phyloP scores from a whole-genome alignment of 2,113 vertebrate species.

The Amblyornis subalaris region DNA sequence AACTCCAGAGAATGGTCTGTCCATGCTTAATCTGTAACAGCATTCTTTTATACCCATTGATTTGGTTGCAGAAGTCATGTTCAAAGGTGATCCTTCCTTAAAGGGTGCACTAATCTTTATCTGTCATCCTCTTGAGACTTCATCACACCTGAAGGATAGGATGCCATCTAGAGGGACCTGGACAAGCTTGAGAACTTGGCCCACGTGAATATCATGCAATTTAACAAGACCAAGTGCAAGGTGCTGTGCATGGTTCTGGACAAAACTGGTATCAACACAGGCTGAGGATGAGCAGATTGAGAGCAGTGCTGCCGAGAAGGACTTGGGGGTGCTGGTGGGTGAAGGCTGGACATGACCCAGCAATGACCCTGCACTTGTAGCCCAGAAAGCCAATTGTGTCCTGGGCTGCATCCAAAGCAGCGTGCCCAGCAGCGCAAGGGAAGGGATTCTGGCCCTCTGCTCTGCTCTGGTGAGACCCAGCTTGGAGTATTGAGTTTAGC shows the following conservation, averaged over 20 bases:
- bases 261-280: rapidly evolving
- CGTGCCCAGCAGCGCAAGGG: background rate
- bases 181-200: background rate
- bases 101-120: background rate
- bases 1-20: background rate
- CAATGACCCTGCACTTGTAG: background rate
- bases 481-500: background rate
- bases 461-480: background rate
- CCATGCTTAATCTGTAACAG: background rate
- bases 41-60: background rate
- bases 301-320: background rate
- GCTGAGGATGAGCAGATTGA: background rate
- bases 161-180: background rate
- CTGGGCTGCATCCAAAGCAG: background rate
- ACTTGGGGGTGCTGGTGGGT: background rate
- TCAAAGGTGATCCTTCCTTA: background rate
- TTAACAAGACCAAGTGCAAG: background rate
- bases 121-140: background rate
- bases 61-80: background rate
- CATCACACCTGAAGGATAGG: background rate
- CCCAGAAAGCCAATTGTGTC: background rate
- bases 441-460: background rate
- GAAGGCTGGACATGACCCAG: background rate
- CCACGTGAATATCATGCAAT: background rate
- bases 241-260: too few relatives aligned